phyloP scores from a whole-genome alignment of 92 coral and sea anemone species.

The Desmophyllum pertusum region DNA sequence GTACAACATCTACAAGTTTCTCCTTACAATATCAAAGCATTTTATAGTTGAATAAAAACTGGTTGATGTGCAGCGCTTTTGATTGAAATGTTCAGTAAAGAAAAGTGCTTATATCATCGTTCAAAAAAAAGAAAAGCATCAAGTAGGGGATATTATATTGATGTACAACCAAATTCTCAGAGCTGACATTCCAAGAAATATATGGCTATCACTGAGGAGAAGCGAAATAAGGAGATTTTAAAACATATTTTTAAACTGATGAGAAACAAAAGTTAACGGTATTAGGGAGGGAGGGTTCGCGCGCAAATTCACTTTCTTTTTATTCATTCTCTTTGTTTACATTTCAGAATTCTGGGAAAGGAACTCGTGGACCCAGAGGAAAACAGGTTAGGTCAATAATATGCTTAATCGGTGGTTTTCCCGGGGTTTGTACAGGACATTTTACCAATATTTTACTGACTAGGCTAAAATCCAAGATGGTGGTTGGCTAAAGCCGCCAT shows the following conservation, averaged over 20 bases:
- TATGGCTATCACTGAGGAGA: neutral
- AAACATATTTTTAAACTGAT: neutral
- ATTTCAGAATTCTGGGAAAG: slow-evolving; percentile 27
- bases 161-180: neutral
- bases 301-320: neutral
- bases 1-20: no score
- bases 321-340: neutral
- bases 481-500: neutral
- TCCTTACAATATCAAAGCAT: neutral
- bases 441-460: neutral
- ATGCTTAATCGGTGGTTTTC: neutral
- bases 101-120: no score
- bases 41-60: no score
- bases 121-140: neutral
- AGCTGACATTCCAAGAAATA: neutral
- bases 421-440: neutral
- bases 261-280: neutral
- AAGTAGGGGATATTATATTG: neutral
- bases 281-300: no score
- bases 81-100: no score
- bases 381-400: slow-evolving; percentile 9
- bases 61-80: no score
- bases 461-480: neutral
- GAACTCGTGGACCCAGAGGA: slow-evolving; percentile 74
- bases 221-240: neutral